phyloP scores from a whole-genome alignment of 2,797 vertebrate genomes.

The Steatocranus sp. region DNA sequence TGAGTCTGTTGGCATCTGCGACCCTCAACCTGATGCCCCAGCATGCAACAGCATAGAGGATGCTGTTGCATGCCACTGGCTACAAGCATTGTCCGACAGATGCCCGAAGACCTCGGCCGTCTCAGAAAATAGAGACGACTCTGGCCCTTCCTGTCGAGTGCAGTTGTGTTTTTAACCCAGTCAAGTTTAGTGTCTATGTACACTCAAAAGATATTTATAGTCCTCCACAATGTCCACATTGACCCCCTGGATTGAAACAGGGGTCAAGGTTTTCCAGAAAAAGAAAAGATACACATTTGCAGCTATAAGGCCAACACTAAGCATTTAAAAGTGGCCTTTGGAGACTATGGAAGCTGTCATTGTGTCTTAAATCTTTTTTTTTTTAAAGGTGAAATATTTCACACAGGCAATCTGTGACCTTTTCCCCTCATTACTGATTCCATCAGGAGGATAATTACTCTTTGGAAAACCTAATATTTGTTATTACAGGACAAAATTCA shows the following conservation, averaged over 20 bases:
- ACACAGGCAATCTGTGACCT: constrained; percentile 27
- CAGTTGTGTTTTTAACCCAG: background rate
- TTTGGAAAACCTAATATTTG: constrained; percentile 6
- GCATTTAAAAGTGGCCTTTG: background rate
- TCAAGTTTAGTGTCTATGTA: background rate
- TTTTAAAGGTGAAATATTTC: constrained; percentile 11
- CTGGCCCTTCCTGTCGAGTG: background rate
- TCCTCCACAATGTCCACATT: accelerated
- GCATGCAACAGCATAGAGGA: background rate
- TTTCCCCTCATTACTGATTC: constrained; percentile 54
- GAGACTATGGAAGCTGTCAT: background rate
- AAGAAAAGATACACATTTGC: background rate
- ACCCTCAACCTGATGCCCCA: background rate
- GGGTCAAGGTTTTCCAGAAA: background rate
- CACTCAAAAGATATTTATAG: background rate
- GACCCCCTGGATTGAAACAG: background rate
- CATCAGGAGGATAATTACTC: constrained; percentile 52
- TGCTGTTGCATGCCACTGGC: background rate
- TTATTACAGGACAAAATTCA: background rate
- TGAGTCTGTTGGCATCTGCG: background rate
- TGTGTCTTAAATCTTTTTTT: background rate
- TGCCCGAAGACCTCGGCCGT: background rate
- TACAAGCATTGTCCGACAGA: background rate
- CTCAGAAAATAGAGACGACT: background rate
- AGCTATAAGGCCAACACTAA: background rate